A percentile compares a stretch with the other conserved stretches of the same genome.
phyloP scores from a whole-genome alignment of 2,797 vertebrate genomes.

The Lindbergichthys nudifrons region DNA sequence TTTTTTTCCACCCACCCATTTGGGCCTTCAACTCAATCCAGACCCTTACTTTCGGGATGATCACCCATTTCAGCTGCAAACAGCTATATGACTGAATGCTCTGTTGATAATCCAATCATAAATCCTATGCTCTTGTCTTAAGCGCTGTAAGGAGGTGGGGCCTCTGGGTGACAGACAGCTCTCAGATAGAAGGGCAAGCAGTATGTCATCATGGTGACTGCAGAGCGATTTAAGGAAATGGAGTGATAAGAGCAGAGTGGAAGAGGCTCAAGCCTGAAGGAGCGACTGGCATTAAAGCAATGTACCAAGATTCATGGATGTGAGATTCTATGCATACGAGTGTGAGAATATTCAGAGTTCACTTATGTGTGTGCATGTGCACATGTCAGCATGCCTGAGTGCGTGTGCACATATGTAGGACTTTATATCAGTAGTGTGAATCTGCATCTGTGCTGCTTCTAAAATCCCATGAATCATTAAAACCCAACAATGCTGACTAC shows the following conservation, averaged over 20 bases:
- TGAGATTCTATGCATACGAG: conserved; percentile 46
- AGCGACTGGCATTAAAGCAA: conserved; percentile 80
- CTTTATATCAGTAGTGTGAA: conserved; percentile 12
- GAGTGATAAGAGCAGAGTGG: conserved; percentile 80
- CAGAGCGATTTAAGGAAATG: conserved; percentile 75
- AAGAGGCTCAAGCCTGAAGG: conserved; percentile 77
- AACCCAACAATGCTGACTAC: conserved; percentile 1
- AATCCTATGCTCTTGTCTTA: conserved; percentile 42
- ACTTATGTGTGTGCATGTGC: conserved; percentile 40
- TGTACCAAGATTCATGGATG: conserved; percentile 45
- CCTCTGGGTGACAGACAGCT: conserved; percentile 66
- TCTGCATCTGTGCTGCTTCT: conserved; percentile 27
- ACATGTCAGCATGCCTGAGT: conserved; percentile 36
- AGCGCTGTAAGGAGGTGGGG: conserved; percentile 42
- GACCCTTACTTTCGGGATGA: not conserved
- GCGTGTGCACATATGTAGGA: conserved; percentile 11
- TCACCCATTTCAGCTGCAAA: conserved; percentile 30
- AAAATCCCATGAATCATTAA: conserved; percentile 30
- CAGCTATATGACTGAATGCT: conserved; percentile 48
- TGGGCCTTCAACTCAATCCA: not conserved
- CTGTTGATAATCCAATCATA: conserved; percentile 45
- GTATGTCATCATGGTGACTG: conserved; percentile 74
- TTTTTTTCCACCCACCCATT: not conserved
- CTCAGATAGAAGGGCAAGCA: conserved; percentile 73
- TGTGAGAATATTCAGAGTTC: conserved; percentile 43